Base-by-base conservation (phyloP, 1,140 invertebrate genomes). In the Camponotus vicinus region DNA sequence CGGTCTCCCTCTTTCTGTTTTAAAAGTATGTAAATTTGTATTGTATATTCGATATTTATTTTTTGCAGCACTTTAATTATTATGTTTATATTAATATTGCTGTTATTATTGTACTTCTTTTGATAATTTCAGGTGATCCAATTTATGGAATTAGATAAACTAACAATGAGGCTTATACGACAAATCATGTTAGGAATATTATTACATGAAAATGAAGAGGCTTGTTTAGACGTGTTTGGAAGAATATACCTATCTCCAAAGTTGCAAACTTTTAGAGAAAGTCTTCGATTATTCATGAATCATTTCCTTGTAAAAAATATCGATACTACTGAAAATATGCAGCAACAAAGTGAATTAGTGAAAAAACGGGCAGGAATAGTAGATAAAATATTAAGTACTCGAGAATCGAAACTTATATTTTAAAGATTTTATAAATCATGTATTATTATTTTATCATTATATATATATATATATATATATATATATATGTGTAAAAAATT, bases 101-200 rank as follows among this genome's bases (percentile, higher is more conserved):
- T 37, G 5, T 45, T 45, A 45, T 45, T 45, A 45, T 11, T 45
- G 7, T 42, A 85, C 66, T 40, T 75, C 34, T 32, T 34, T 15
- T 69, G 42, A 63, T 88, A 59, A 91, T 95, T 95, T 59, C 93
- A 98, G 97, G 96, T 97, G 37, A 96, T 98, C n/a, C 95, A 98
- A 90, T 98, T 98, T 94, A 96, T 97, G 0, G 97, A 98, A 91
- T 95, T 98, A 88, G 97, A 97, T 88, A 97, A 97, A 92, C 91
- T 94, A 0, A 96, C 96, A 27, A 96, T 98, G 13, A 94, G 96
- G 52, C 97, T 98, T 86, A 95, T 98, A 89, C 96, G 97, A 63
- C 96, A 97, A 89, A 96, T 97, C 52, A 94, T 98, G 37, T 91
- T 97, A 0, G 96, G 96, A 4, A 96, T 98, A 73, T 95, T 98